Evolutionary conservation across 1,140 invertebrate species (phyloP).

Genomic region (Penaeus japonicus): DNA sequence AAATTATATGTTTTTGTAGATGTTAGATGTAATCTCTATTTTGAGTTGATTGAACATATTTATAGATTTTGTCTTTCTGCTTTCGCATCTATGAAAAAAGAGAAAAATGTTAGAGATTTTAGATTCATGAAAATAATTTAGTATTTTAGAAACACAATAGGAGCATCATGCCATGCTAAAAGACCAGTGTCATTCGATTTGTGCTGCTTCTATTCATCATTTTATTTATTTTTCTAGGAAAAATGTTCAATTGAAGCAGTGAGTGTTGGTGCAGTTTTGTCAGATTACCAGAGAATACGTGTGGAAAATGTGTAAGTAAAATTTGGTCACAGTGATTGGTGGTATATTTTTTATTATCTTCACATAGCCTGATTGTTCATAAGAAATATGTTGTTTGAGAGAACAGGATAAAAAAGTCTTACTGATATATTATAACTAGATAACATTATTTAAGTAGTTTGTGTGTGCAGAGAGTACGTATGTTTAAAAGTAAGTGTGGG

Average conservation of each 20-base stretch:
- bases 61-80: too few species aligned
- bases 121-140: too few species aligned
- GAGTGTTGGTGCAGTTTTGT: constrained; percentile 95
- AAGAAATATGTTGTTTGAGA: background rate
- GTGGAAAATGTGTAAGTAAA: constrained; percentile 96
- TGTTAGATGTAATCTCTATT: too few species aligned
- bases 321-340: constrained; percentile 14
- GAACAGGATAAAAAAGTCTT: too few species aligned
- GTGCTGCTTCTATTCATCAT: background rate
- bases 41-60: too few species aligned
- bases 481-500: background rate
- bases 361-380: background rate
- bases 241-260: constrained; percentile 88
- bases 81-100: too few species aligned
- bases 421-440: too few species aligned
- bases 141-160: background rate
- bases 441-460: too few species aligned
- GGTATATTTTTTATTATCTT: constrained; percentile 29
- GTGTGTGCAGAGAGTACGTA: background rate
- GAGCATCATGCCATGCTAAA: background rate
- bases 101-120: too few species aligned
- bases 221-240: constrained; percentile 70
- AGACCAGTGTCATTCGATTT: too few species aligned
- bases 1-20: too few species aligned
- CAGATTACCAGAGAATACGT: constrained; percentile 95